These are phyloP conservation scores for Aptenodytes forsteri DNA, from an alignment of 2,113 vertebrate genomes.

Conservation along the genomic window DNA sequence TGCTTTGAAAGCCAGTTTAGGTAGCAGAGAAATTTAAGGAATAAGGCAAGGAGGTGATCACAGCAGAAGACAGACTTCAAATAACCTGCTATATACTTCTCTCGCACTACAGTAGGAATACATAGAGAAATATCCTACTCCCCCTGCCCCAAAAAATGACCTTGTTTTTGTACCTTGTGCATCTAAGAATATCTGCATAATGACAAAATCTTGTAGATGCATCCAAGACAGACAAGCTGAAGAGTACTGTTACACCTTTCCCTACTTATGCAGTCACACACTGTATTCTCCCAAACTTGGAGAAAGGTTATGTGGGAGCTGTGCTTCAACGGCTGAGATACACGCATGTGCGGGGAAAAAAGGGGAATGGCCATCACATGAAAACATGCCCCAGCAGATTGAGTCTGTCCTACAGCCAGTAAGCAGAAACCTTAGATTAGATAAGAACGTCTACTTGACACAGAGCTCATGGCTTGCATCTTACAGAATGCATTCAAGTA, in stretches of 20 bases:
- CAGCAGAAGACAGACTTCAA: not conserved
- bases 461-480: not conserved
- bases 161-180: not conserved
- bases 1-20: not conserved
- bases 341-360: accelerated
- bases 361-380: not conserved
- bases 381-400: not conserved
- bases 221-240: not conserved
- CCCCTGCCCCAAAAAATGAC: not conserved
- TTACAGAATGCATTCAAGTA: not conserved
- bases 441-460: not conserved
- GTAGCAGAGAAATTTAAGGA: not conserved
- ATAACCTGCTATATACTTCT: not conserved
- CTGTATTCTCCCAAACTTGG: not conserved
- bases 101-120: not conserved
- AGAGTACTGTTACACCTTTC: not conserved
- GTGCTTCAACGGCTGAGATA: not conserved
- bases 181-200: not conserved
- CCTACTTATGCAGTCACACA: not conserved
- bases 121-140: not conserved
- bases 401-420: not conserved
- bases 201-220: not conserved
- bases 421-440: constrained; percentile 18
- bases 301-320: not conserved
- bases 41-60: not conserved